Conservation (phyloP, 2,888 invertebrate genomes). For the Graphium colonna region DNA sequence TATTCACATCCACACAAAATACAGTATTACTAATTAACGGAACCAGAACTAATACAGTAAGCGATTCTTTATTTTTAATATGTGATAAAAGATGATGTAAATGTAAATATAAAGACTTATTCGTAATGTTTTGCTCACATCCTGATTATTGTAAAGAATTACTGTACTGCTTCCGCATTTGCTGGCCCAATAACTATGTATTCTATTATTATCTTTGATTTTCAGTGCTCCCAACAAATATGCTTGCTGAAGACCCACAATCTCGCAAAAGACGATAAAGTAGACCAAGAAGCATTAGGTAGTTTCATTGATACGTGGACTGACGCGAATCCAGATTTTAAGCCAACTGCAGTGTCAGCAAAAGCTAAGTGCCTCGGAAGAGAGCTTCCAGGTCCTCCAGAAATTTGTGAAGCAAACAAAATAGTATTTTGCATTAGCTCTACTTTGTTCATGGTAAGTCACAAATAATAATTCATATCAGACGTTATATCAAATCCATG, state of each 20-base stretch:
- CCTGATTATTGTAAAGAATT: no score
- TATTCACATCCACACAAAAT: no score
- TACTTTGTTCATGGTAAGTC: conserved; percentile 44
- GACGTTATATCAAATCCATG: not conserved
- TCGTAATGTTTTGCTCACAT: no score
- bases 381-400: conserved; percentile 42
- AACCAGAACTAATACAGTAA: no score
- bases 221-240: conserved; percentile 51
- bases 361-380: conserved; percentile 43
- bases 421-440: conserved; percentile 48
- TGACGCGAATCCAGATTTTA: conserved; percentile 40
- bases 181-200: no score
- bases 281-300: conserved; percentile 42
- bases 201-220: no score
- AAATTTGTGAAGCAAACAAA: conserved; percentile 49
- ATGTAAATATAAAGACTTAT: no score
- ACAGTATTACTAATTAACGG: no score
- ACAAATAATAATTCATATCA: conserved; percentile 16
- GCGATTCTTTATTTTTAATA: no score
- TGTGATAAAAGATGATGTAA: no score
- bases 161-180: no score
- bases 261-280: conserved; percentile 41
- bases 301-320: conserved; percentile 44
- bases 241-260: conserved; percentile 51
- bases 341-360: conserved; percentile 37